Percentiles rank a stretch among this genome's conserved stretches.
Evolutionary conservation across 2,888 invertebrate species (phyloP).

Genomic region (Sialis lutaria): DNA sequence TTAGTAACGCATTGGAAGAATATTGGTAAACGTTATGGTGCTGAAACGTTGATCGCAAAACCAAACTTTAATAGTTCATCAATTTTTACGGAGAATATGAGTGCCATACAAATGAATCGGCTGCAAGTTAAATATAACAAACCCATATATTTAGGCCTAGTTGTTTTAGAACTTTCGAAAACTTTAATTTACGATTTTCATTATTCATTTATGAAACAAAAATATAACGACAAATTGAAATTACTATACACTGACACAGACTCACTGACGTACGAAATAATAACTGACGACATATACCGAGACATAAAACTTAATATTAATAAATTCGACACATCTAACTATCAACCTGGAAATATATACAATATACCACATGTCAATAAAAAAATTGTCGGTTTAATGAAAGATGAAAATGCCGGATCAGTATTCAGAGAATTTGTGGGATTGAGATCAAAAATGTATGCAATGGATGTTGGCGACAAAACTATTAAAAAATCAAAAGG

Average conservation of each 20-base stretch:
- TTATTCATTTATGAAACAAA: conserved; percentile 17
- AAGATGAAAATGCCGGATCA: conserved; percentile 7
- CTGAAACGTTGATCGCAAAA: conserved; percentile 15
- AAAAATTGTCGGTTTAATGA: conserved; percentile 9
- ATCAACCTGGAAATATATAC: conserved; percentile 12
- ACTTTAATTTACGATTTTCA: conserved; percentile 21
- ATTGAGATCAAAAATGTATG: conserved; percentile 9
- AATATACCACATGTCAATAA: conserved; percentile 11
- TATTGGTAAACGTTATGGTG: conserved; percentile 13
- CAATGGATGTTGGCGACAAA: neutral
- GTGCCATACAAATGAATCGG: conserved; percentile 17
- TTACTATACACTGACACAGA: conserved; percentile 18
- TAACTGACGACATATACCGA: conserved; percentile 19
- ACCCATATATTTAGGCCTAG: conserved; percentile 21
- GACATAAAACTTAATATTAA: conserved; percentile 12
- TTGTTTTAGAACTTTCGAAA: conserved; percentile 23
- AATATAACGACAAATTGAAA: conserved; percentile 13
- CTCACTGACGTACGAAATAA: conserved; percentile 15
- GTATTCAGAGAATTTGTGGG: conserved; percentile 7
- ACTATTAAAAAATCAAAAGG: neutral
- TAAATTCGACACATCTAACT: conserved; percentile 18
- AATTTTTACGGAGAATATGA: conserved; percentile 19
- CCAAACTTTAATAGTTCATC: conserved; percentile 16
- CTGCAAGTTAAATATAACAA: conserved; percentile 16
- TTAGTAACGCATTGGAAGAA: conserved; percentile 13